A percentile compares a stretch with the other conserved stretches of the same genome.
Evolutionary conservation across 1,140 invertebrate genomes (phyloP).

Genomic region (Rhyacophila brunnea): DNA sequence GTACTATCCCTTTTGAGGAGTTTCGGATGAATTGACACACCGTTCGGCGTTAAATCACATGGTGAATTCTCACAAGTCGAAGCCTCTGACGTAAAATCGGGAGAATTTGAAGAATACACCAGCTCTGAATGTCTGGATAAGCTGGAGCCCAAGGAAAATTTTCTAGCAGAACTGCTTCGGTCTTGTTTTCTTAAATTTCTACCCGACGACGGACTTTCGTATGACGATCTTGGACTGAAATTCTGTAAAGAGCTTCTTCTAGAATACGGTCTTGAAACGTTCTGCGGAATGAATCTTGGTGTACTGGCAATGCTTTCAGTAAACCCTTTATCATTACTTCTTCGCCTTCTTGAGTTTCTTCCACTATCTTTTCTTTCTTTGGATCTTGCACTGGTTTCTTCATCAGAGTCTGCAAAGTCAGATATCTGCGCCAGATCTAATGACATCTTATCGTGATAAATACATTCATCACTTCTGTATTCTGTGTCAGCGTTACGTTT

Average conservation of each 20-base stretch:
- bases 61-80: slow-evolving; percentile 31
- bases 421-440: slow-evolving; percentile 30
- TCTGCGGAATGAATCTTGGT: background rate
- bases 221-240: slow-evolving; percentile 21
- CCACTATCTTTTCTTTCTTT: slow-evolving; percentile 1
- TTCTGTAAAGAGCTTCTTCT: slow-evolving; percentile 31
- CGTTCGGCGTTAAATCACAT: slow-evolving; percentile 19
- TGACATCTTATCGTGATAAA: slow-evolving; percentile 27
- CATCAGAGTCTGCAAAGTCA: slow-evolving; percentile 31
- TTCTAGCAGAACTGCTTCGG: slow-evolving; percentile 12
- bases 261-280: slow-evolving; percentile 1
- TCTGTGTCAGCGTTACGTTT: slow-evolving; percentile 10
- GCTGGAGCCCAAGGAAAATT: slow-evolving; percentile 9
- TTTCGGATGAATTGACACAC: background rate
- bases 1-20: background rate
- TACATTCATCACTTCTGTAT: slow-evolving; percentile 22
- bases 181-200: slow-evolving; percentile 4
- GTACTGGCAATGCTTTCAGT: too few relatives aligned
- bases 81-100: slow-evolving; percentile 27
- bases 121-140: slow-evolving; percentile 18
- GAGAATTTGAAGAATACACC: slow-evolving; percentile 23
- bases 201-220: background rate
- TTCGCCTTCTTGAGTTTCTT: slow-evolving; percentile 11
- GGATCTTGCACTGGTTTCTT: slow-evolving; percentile 13
- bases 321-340: slow-evolving; percentile 21